Evolutionary conservation across 2,888 invertebrate species (phyloP).

Genomic region (Selenia dentaria): DNA sequence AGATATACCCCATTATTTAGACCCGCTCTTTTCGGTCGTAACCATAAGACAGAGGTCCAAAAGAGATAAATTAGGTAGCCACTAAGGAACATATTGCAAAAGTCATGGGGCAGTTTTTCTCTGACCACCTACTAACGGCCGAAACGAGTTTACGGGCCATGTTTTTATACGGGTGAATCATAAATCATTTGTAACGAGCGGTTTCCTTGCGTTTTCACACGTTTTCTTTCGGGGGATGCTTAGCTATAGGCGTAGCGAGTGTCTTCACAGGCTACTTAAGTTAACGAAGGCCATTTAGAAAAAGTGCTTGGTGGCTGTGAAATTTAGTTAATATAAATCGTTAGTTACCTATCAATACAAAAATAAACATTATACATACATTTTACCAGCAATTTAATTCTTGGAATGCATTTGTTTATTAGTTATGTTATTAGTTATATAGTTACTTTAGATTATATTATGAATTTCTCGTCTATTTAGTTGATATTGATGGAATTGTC

Average conservation of each 20-base stretch:
- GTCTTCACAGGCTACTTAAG: constrained; percentile 35
- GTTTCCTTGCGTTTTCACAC: constrained; percentile 65
- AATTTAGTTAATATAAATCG: too few species aligned
- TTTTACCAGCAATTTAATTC: too few species aligned
- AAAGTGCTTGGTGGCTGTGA: constrained; percentile 16
- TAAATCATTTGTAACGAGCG: constrained; percentile 77
- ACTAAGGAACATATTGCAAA: constrained; percentile 37
- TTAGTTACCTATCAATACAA: too few species aligned
- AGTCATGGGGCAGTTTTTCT: constrained; percentile 50
- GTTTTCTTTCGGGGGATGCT: constrained; percentile 53
- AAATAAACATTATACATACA: too few species aligned
- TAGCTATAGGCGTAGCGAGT: constrained; percentile 28
- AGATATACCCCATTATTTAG: background rate
- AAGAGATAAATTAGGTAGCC: constrained; percentile 34
- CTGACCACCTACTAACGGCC: constrained; percentile 53
- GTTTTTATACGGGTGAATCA: constrained; percentile 59
- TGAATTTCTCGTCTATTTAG: too few species aligned
- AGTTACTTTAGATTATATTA: too few species aligned
- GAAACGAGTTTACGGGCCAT: constrained; percentile 52
- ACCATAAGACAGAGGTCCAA: constrained; percentile 28
- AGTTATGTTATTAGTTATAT: too few species aligned
- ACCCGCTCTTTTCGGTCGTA: constrained; percentile 14
- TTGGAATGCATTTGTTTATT: too few species aligned
- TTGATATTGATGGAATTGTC: too few species aligned
- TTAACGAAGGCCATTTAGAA: constrained; percentile 28